Conservation (phyloP, 2,797 vertebrate genomes). For the Pangasius larnaudii region DNA sequence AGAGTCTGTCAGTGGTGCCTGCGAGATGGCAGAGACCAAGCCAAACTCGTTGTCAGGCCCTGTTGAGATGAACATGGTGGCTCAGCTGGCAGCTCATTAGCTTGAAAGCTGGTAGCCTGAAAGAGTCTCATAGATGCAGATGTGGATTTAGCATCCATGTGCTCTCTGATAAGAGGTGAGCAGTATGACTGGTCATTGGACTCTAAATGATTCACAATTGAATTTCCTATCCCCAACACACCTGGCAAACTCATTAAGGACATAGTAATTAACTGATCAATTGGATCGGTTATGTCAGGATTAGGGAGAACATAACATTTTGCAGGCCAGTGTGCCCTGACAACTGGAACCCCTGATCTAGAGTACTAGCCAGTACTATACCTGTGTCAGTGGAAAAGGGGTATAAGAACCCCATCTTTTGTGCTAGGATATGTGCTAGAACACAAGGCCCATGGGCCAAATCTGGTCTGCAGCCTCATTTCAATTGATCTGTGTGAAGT, state of each 20-base stretch:
- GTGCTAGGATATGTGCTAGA: neutral
- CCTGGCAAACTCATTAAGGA: neutral
- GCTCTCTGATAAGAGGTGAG: neutral
- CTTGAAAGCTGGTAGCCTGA: neutral
- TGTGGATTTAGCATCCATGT: neutral
- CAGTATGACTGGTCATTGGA: neutral
- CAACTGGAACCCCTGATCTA: neutral
- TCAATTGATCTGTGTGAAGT: neutral
- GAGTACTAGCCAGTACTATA: neutral
- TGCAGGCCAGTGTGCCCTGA: neutral
- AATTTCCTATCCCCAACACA: neutral
- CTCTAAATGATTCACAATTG: neutral
- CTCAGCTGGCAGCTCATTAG: neutral
- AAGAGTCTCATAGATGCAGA: neutral
- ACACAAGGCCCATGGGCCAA: neutral
- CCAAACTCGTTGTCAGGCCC: neutral
- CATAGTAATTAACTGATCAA: neutral
- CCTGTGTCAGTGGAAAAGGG: neutral
- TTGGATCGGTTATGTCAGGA: neutral
- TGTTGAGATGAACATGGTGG: neutral
- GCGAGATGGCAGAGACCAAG: neutral
- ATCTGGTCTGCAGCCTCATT: neutral
- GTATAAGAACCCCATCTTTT: neutral
- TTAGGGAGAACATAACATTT: neutral
- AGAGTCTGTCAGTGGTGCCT: neutral